Evolutionary conservation across 2,797 vertebrate species (phyloP).

Genomic region (Coccyzus lansbergi): DNA sequence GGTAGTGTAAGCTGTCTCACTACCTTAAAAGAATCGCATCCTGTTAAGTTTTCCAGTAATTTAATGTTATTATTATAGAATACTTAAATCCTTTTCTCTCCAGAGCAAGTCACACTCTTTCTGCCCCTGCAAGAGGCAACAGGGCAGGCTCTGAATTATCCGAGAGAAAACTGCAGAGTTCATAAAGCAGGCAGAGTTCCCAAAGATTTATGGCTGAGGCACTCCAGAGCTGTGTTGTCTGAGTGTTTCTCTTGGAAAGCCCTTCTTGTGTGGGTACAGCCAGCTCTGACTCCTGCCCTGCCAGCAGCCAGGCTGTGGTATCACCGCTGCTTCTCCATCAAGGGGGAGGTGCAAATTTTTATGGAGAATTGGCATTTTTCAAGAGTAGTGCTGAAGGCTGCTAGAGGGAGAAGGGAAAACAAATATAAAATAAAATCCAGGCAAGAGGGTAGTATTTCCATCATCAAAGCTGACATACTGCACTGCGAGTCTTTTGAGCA

Average conservation of each 20-base stretch:
- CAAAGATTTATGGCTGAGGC: neutral
- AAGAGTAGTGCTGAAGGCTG: neutral
- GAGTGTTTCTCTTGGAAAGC: conserved; percentile 35
- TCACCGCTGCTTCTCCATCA: rapidly evolving
- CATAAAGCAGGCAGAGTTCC: neutral
- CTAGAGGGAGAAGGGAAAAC: conserved; percentile 27
- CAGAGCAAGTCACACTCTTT: neutral
- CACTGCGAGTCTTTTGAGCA: neutral
- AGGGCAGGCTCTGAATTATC: neutral
- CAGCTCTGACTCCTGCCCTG: neutral
- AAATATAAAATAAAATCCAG: conserved; percentile 19
- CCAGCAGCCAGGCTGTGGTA: neutral
- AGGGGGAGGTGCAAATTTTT: rapidly evolving
- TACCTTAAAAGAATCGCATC: neutral
- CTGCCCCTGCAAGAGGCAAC: neutral
- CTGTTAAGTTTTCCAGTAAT: neutral
- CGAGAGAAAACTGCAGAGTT: conserved; percentile 2
- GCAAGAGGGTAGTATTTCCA: conserved; percentile 31
- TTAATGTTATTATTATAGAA: neutral
- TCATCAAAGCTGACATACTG: neutral
- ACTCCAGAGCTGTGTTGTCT: conserved; percentile 9
- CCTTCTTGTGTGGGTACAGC: rapidly evolving
- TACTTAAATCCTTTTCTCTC: neutral
- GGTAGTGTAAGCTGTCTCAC: neutral
- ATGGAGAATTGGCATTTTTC: neutral